Conservation (phyloP, 2,113 vertebrate species). For the Sorex fumeus region DNA sequence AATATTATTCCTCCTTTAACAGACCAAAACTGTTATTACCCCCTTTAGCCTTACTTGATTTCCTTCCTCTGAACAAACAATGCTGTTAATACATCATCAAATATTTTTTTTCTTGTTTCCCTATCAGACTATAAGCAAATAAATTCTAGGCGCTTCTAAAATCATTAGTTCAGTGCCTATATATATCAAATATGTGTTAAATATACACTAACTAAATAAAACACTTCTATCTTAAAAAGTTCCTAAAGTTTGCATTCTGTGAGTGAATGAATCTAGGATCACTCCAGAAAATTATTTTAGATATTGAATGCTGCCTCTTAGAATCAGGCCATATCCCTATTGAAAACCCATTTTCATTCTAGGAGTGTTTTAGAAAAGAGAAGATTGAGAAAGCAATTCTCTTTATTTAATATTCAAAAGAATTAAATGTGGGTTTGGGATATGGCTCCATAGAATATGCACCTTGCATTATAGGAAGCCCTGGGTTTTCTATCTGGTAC, state of each 20-base stretch:
- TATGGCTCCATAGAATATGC: too few species aligned
- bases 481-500: too few species aligned
- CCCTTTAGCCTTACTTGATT: neutral
- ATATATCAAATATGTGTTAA: neutral
- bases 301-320: neutral
- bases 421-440: too few species aligned
- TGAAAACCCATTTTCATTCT: neutral
- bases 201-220: constrained; percentile 12
- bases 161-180: neutral
- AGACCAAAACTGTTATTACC: neutral
- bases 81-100: neutral
- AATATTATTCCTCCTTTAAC: neutral
- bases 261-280: neutral
- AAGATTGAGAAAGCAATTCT: neutral
- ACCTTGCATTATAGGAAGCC: too few species aligned
- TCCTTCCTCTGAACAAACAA: neutral
- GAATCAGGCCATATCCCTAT: rapidly evolving
- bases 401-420: too few species aligned
- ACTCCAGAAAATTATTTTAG: neutral
- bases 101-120: neutral
- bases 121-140: neutral
- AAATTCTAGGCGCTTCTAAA: neutral
- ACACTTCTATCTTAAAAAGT: neutral
- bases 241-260: neutral
- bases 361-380: neutral